Percentiles rank a stretch among this genome's conserved stretches.
These are phyloP conservation scores for Tenthredo distinguenda DNA, from an alignment of 2,888 invertebrate species.

Conservation along the genomic window DNA sequence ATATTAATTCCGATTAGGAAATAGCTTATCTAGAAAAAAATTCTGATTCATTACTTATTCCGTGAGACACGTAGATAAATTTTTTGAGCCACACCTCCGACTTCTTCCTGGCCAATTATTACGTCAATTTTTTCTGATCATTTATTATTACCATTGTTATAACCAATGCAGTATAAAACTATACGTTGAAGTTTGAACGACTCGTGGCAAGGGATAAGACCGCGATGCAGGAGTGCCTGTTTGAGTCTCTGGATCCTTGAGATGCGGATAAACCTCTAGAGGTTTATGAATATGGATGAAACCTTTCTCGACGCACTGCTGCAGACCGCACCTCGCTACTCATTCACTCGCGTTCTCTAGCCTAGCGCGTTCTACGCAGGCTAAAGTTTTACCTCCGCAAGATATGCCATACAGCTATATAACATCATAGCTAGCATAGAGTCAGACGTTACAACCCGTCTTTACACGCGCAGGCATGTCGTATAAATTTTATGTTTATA, in stretches of 20 bases:
- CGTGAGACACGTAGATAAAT: conserved; percentile 18
- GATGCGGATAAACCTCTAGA: conserved; percentile 68
- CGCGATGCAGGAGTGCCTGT: conserved; percentile 40
- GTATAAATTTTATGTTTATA: conserved; percentile 11
- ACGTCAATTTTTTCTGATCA: conserved; percentile 21
- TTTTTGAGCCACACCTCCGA: background rate
- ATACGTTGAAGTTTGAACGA: background rate
- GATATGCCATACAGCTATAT: background rate
- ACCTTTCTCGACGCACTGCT: conserved; percentile 69
- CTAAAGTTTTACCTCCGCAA: conserved; percentile 42
- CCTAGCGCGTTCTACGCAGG: conserved; percentile 49
- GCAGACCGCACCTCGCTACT: conserved; percentile 50
- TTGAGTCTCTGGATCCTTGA: conserved; percentile 70
- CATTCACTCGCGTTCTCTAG: conserved; percentile 27
- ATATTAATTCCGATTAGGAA: conserved; percentile 34
- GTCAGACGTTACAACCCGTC: background rate
- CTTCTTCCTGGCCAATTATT: conserved; percentile 3
- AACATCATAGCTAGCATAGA: conserved; percentile 4
- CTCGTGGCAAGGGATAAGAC: background rate
- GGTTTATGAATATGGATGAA: conserved; percentile 76
- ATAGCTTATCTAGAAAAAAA: conserved; percentile 35
- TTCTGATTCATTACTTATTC: conserved; percentile 38
- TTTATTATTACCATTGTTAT: background rate
- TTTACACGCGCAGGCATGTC: conserved; percentile 13
- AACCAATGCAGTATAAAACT: background rate